These are phyloP conservation scores for Tetheella fluctuosa DNA, from an alignment of 2,888 invertebrate species.

Conservation along the genomic window DNA sequence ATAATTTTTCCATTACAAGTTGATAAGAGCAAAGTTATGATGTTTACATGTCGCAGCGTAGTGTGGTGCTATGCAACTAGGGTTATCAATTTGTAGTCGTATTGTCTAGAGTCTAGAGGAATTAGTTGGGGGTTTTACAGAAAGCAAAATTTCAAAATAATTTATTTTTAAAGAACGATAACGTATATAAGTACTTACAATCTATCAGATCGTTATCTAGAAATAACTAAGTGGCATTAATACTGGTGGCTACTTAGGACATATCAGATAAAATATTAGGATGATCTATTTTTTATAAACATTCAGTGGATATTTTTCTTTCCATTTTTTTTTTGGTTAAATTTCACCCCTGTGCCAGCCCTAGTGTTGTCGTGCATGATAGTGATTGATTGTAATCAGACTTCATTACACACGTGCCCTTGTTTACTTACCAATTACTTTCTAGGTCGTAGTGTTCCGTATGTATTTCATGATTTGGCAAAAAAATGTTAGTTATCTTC, in stretches of 20 bases:
- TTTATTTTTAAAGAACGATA: not conserved
- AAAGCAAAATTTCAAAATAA: not conserved
- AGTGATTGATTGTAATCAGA: conserved; percentile 11
- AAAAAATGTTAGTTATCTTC: not conserved
- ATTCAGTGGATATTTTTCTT: too few species aligned
- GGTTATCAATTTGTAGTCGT: not conserved
- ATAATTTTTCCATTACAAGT: conserved; percentile 7
- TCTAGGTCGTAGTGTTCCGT: not conserved
- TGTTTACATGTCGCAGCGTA: not conserved
- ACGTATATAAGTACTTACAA: too few species aligned
- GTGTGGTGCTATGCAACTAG: not conserved
- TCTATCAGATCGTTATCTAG: too few species aligned
- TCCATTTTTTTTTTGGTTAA: too few species aligned
- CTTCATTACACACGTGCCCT: conserved; percentile 2
- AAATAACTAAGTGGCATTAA: too few species aligned
- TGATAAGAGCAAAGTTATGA: conserved; percentile 5
- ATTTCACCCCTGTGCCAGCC: not conserved
- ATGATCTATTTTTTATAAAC: not conserved
- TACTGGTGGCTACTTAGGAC: too few species aligned
- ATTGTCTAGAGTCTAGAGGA: too few species aligned
- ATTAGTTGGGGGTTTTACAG: not conserved
- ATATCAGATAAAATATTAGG: not conserved
- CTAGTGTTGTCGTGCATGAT: not conserved
- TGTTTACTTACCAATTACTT: conserved; percentile 7
- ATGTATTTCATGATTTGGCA: not conserved